Evolutionary conservation across 1,140 invertebrate genomes (phyloP).

Genomic region (Papilio machaon): DNA sequence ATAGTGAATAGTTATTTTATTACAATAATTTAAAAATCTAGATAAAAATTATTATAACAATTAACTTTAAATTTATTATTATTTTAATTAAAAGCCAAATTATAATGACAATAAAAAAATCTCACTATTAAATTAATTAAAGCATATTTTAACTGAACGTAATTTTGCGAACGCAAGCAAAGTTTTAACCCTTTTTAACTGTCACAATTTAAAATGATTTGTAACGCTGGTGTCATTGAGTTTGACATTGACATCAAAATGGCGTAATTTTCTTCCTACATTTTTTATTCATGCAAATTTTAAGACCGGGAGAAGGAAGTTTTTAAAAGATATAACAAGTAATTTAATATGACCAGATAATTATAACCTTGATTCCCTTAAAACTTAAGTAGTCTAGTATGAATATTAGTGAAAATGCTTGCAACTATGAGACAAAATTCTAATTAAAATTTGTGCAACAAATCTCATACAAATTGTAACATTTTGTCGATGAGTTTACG

Average conservation of each 20-base stretch:
- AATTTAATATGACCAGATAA: neutral
- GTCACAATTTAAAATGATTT: constrained; percentile 37
- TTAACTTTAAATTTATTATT: neutral
- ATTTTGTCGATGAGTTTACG: no score
- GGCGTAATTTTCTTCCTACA: constrained; percentile 36
- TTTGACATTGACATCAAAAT: constrained; percentile 46
- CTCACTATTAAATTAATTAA: constrained; percentile 8
- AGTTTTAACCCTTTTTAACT: constrained; percentile 16
- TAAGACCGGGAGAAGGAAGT: neutral
- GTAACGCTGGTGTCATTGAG: constrained; percentile 39
- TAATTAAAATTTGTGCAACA: no score
- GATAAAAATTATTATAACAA: no score
- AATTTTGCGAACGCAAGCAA: neutral
- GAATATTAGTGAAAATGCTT: no score
- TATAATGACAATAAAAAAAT: neutral
- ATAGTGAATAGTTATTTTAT: no score
- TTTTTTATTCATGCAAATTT: neutral
- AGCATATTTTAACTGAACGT: neutral
- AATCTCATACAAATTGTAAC: no score
- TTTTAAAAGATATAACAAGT: neutral
- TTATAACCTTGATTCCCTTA: no score
- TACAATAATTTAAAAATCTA: no score
- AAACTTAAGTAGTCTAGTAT: no score
- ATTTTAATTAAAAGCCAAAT: neutral
- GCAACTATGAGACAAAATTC: no score